Evolutionary conservation across 2,113 vertebrate species (phyloP).

Genomic region (Amphiprion percula): DNA sequence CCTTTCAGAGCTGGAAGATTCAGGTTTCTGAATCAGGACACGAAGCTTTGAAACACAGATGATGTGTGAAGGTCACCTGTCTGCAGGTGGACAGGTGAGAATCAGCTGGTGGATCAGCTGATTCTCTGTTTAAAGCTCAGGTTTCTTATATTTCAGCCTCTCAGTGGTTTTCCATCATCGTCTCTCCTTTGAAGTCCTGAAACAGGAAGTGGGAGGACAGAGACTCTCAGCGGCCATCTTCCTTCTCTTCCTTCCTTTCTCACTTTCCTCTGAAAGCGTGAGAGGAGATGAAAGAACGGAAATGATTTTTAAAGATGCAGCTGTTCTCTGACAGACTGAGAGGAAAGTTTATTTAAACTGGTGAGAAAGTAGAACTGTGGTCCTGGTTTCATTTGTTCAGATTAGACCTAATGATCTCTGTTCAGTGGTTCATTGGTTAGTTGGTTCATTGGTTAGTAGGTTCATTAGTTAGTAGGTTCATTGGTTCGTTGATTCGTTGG

Average conservation of each 20-base stretch:
- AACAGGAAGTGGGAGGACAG: constrained; percentile 53
- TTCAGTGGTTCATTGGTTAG: too few species aligned
- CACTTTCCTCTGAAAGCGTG: constrained; percentile 30
- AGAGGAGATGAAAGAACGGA: constrained; percentile 33
- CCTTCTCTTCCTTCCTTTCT: constrained; percentile 63
- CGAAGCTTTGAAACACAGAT: too few species aligned
- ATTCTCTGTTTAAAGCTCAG: not conserved
- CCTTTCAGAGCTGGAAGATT: too few species aligned
- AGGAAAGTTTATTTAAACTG: not conserved
- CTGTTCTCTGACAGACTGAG: not conserved
- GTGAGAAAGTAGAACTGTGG: too few species aligned
- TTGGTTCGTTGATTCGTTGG: too few species aligned
- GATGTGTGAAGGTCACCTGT: too few species aligned
- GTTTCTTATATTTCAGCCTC: not conserved
- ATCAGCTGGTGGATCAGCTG: not conserved
- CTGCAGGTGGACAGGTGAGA: too few species aligned
- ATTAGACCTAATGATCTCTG: too few species aligned
- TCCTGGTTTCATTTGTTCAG: too few species aligned
- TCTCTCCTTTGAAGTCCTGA: constrained; percentile 35
- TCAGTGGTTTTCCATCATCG: not conserved
- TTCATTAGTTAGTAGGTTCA: too few species aligned
- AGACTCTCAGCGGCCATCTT: constrained; percentile 4
- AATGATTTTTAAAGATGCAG: constrained; percentile 1
- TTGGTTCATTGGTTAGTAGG: too few species aligned
- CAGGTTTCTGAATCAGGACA: too few species aligned